These are phyloP conservation scores for Periparus ater DNA, from an alignment of 2,797 vertebrate species.

Conservation along the genomic window DNA sequence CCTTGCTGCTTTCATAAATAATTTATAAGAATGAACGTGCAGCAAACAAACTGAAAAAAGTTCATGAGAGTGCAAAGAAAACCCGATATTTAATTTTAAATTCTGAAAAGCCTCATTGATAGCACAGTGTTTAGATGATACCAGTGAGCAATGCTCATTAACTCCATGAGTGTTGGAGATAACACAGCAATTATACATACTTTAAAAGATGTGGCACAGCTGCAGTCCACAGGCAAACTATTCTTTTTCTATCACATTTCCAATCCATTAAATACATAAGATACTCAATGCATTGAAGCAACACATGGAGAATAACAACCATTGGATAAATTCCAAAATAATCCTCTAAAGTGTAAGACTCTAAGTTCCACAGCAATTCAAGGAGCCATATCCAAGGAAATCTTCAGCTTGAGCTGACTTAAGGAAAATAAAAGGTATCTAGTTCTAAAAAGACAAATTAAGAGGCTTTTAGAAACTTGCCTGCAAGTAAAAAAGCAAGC, in stretches of 20 bases:
- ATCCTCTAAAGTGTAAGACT: not conserved
- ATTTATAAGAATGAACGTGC: not conserved
- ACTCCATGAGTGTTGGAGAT: not conserved
- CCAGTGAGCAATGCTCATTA: not conserved
- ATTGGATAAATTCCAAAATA: not conserved
- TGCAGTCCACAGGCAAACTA: not conserved
- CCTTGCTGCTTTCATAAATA: not conserved
- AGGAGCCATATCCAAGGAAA: not conserved
- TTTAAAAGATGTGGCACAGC: not conserved
- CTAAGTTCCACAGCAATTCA: not conserved
- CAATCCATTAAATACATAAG: not conserved
- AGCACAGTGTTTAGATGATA: not conserved
- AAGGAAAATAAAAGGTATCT: not conserved
- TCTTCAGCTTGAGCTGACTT: not conserved
- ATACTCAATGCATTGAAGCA: not conserved
- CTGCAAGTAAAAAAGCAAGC: not conserved
- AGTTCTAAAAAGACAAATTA: not conserved
- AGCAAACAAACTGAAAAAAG: not conserved
- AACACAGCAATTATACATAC: not conserved
- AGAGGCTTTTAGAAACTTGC: not conserved
- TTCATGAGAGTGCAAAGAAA: not conserved
- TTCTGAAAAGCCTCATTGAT: not conserved
- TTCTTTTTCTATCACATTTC: not conserved
- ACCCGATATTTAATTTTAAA: not conserved
- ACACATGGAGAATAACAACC: not conserved